Percentiles rank a stretch among this genome's conserved stretches.
Conservation (phyloP, 2,113 vertebrate species). For the Hippocampus comes region DNA sequence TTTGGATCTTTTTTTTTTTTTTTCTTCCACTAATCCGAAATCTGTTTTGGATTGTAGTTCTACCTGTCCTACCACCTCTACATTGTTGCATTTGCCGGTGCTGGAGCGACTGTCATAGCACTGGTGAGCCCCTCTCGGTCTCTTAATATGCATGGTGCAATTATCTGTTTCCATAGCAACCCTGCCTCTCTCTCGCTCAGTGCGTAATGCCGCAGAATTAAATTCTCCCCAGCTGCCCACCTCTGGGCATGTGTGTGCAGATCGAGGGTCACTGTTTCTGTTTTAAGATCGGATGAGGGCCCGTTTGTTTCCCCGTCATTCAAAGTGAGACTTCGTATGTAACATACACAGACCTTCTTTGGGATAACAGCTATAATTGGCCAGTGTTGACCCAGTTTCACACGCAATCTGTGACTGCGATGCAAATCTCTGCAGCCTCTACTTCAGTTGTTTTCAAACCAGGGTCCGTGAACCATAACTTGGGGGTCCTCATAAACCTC, state of each 20-base stretch:
- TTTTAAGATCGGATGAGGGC: conserved; percentile 24
- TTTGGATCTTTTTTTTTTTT: neutral
- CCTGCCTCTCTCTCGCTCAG: conserved; percentile 39
- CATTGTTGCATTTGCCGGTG: conserved; percentile 94
- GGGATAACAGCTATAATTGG: neutral
- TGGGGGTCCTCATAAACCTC: too few relatives aligned
- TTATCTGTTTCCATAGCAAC: conserved; percentile 58
- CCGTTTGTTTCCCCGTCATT: conserved; percentile 6
- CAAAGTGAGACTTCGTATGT: too few relatives aligned
- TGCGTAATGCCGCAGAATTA: conserved; percentile 19
- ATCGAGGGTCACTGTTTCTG: conserved; percentile 30
- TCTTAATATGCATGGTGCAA: conserved; percentile 51
- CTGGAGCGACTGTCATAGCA: conserved; percentile 93
- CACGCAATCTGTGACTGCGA: neutral
- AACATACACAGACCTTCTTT: neutral
- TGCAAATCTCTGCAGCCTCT: neutral
- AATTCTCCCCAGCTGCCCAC: conserved; percentile 23
- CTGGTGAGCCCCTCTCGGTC: conserved; percentile 78
- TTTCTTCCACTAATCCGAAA: fast-evolving
- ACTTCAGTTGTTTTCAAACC: neutral
- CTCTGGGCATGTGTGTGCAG: conserved; percentile 24
- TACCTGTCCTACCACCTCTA: conserved; percentile 98
- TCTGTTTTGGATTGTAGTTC: conserved; percentile 74
- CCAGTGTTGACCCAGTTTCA: neutral
- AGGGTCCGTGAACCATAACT: too few relatives aligned